Percentiles rank a stretch among this genome's conserved stretches.
phyloP scores from a whole-genome alignment of 92 coral and sea anemone genomes.

The Heteractis magnifica region DNA sequence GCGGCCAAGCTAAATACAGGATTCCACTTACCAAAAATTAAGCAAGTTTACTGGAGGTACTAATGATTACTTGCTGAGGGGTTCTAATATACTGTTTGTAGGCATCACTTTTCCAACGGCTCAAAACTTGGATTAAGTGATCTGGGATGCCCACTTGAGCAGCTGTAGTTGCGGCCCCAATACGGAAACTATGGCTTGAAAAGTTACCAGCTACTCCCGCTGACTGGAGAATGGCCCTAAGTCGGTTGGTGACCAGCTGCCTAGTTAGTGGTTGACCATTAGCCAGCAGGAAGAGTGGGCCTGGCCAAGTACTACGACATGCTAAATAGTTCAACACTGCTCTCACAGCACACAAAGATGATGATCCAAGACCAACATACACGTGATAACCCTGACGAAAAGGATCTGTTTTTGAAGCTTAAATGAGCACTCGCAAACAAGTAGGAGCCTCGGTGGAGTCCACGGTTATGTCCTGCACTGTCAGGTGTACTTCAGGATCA shows the following conservation, averaged over 20 bases:
- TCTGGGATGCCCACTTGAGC: slow-evolving; percentile 41
- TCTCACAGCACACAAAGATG: slow-evolving; percentile 26
- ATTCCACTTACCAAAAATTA: slow-evolving; percentile 6
- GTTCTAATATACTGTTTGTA: slow-evolving; percentile 40
- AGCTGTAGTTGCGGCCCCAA: slow-evolving; percentile 41
- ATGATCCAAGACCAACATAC: slow-evolving; percentile 14
- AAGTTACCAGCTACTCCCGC: slow-evolving; percentile 29
- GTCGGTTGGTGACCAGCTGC: slow-evolving; percentile 15
- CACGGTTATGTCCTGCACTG: background rate
- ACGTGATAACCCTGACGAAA: slow-evolving; percentile 12
- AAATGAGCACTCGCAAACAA: slow-evolving; percentile 10
- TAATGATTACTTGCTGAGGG: slow-evolving; percentile 8
- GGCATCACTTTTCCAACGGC: slow-evolving; percentile 49
- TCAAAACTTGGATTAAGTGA: slow-evolving; percentile 36
- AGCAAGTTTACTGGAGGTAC: background rate
- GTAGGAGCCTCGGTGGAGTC: slow-evolving; percentile 3
- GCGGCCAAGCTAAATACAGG: slow-evolving; percentile 6
- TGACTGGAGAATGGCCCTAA: slow-evolving; percentile 21
- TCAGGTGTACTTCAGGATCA: background rate
- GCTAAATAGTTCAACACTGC: slow-evolving; percentile 23
- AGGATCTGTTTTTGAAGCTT: slow-evolving; percentile 32
- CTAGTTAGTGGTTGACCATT: slow-evolving; percentile 31
- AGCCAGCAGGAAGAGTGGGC: slow-evolving; percentile 2
- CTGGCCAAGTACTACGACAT: background rate
- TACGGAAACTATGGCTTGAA: slow-evolving; percentile 36